Base-by-base conservation (phyloP, 2,113 vertebrate species). In the Gallinago paraguaiae region DNA sequence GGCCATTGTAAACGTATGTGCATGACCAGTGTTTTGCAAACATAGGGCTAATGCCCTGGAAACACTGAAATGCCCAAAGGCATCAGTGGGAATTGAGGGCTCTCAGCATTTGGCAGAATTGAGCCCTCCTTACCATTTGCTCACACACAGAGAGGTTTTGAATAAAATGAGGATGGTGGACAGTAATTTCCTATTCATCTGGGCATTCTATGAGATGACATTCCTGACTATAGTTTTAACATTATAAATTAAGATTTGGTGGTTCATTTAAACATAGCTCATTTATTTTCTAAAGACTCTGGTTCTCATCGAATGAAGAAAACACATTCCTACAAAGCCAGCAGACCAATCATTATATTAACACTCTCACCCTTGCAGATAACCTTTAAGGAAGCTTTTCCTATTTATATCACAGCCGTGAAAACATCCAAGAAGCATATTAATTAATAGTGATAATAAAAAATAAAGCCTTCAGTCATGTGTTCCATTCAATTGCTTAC, bases 371-470 rank as follows among this genome's bases (percentile, higher is more conserved):
- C 23, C 60, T 83, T 67, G 71, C 39, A 4, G 41, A 82, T 70
- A 92, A 91, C 88, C 82, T 84, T 85, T 94, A 93, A 90, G 57
- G 74, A 94, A 92, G 79, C 43, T 74, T 79, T 82, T 45, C 61
- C 79, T 91, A 94, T 92, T 94, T 93, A 94, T 96, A 85, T 57
- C 81, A 45, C 67, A 82, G 59, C 37, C 79, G 86, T 1, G 8
- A 86, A 94, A 94, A 94, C 28, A 35, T 25, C 41, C 95, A 92
- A 96, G 80, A 88, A 90, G 76, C 54, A 71, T 64, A 97, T 82
- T 96, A 96, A 93, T 95, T 96, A 88, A 86, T 6, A 46, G 74
- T 71, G n/a, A 80, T 86, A 88, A 86, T 78, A 95, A 91, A 95
- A 95, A 85, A 93, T 15, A 94, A 85, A 86, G 81, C 70, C 74